Conservation (phyloP, 2,888 invertebrate genomes). For the Stenodema calcarata region DNA sequence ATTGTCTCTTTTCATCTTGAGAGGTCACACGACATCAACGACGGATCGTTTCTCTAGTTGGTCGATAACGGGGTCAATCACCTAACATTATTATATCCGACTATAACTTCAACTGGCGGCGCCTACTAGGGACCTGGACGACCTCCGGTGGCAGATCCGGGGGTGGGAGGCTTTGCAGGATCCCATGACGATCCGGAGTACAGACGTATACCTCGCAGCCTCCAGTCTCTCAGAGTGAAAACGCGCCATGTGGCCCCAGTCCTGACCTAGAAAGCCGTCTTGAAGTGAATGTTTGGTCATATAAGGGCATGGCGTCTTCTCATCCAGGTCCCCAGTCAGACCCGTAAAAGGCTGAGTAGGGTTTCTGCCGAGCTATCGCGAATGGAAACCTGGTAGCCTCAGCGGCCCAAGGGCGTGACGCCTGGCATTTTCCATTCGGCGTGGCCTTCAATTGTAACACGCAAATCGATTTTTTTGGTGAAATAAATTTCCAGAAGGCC, state of each 20-base stretch:
- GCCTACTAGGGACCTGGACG: neutral
- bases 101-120: neutral
- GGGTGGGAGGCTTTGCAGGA: neutral
- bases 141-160: neutral
- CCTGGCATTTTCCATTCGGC: conserved; percentile 17
- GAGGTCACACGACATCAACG: neutral
- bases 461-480: neutral
- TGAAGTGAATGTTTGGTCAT: conserved; percentile 39
- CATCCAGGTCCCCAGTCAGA: conserved; percentile 9
- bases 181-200: neutral
- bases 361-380: neutral
- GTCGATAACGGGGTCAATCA: neutral
- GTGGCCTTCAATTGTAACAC: neutral
- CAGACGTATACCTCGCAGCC: neutral
- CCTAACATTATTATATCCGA: neutral
- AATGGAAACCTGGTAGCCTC: conserved; percentile 37
- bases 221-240: neutral
- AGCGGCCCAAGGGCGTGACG: conserved; percentile 19
- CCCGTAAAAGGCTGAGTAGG: conserved; percentile 24
- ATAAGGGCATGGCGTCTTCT: conserved; percentile 46
- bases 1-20: no score
- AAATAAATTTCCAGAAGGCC: neutral
- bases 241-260: conserved; percentile 34
- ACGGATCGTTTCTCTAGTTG: neutral
- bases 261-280: conserved; percentile 46